phyloP scores from a whole-genome alignment of 2,797 vertebrate genomes.

The Allenopithecus nigroviridis region DNA sequence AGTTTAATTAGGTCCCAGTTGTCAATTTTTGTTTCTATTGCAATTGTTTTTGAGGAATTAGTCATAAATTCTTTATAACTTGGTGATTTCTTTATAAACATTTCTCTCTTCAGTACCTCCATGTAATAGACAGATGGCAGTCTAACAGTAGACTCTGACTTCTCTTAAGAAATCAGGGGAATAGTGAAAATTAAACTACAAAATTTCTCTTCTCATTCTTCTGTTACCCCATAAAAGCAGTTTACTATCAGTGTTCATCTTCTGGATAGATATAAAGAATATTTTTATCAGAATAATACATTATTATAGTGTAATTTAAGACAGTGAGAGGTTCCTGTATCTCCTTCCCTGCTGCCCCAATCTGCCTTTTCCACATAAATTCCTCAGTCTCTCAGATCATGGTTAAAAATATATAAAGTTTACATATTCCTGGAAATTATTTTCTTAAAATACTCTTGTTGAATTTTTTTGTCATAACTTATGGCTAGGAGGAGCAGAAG shows the following conservation, averaged over 20 bases:
- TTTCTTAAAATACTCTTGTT: neutral
- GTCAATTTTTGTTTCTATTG: too few relatives aligned
- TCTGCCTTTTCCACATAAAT: slow-evolving; percentile 12
- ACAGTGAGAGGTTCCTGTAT: neutral
- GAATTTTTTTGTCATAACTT: slow-evolving; percentile 33
- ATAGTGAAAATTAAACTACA: slow-evolving; percentile 43
- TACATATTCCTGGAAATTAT: neutral
- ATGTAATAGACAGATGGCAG: slow-evolving; percentile 37
- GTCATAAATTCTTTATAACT: neutral
- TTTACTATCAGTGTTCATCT: slow-evolving; percentile 20
- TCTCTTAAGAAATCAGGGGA: slow-evolving; percentile 21
- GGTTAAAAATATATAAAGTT: neutral
- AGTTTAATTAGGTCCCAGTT: too few relatives aligned
- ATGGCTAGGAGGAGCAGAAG: neutral
- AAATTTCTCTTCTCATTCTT: neutral
- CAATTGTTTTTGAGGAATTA: too few relatives aligned
- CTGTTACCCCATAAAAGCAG: neutral
- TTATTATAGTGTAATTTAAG: neutral
- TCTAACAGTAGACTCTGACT: slow-evolving; percentile 9
- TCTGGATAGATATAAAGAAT: slow-evolving; percentile 11
- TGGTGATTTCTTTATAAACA: neutral
- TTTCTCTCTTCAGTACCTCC: slow-evolving; percentile 54
- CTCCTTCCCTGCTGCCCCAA: neutral
- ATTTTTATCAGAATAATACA: slow-evolving; percentile 44
- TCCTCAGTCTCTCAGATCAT: neutral